Base-by-base conservation (phyloP, 1,140 invertebrate genomes). In the Polyergus mexicanus region DNA sequence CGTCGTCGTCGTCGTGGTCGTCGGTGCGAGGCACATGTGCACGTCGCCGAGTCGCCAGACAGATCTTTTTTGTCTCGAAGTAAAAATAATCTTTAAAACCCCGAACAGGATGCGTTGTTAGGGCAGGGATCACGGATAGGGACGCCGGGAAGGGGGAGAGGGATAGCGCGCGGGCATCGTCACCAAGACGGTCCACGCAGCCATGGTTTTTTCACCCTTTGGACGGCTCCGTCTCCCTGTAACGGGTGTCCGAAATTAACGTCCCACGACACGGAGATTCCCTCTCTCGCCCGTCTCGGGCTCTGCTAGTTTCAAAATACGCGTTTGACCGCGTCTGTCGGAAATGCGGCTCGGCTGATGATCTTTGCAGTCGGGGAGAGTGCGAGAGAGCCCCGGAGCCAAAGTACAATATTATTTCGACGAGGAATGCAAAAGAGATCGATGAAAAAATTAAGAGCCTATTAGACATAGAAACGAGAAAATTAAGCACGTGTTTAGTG, bases 41-140 rank as follows among this genome's bases (percentile, higher is more conserved):
- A 84, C 91, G 93, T 91, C 90, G 85, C 87, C 84, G 90, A 94
- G 93, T 94, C 94, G 93, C 94, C 94, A 94, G 94, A 94, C 93
- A 94, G 93, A 94, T 94, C 92, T 95, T 95, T 95, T 95, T 95
- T 95, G 94, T 93, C 92, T 92, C 92, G 91, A 92, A 90, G 94
- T 95, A 95, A 95, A 95, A 95, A 95, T 95, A 95, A 95, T 94
- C 94, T 95, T 94, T 94, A 94, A 95, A 95, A 94, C 92, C 94
- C 93, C 94, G 92, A 95, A 95, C 94, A 95, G 94, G 94, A 94
- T 94, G 93, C 93, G 88, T 91, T 89, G 92, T 88, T 91, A 89
- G 88, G 86, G 87, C 81, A 66, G 78, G 88, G 88, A 47, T 60
- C 78, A 25, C 13, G 66, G 35, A 47, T 65, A 83, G 75, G 68